These are phyloP conservation scores for Chrysaora quinquecirrha DNA, from an alignment of 30 jellyfish, hydroid and myxozoan genomes.

Conservation along the genomic window DNA sequence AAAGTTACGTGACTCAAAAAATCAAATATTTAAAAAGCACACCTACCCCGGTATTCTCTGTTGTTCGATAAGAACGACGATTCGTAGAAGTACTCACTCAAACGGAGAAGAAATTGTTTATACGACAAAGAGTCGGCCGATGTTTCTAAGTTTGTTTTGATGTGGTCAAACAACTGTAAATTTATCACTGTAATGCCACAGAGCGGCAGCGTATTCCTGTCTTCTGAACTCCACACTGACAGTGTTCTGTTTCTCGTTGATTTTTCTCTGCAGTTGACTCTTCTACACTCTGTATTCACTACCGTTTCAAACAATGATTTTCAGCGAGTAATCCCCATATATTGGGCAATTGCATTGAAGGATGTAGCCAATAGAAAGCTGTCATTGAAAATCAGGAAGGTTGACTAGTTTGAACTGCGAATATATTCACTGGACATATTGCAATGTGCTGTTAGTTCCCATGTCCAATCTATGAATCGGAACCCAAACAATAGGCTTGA, in stretches of 20 bases:
- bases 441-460: not conserved
- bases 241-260: not conserved
- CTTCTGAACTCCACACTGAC: not conserved
- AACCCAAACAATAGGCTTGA: not conserved
- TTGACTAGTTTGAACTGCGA: not conserved
- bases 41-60: too few relatives aligned
- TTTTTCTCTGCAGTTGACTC: not conserved
- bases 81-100: too few relatives aligned
- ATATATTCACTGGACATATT: too few relatives aligned
- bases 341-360: not conserved
- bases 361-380: not conserved
- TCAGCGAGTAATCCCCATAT: not conserved
- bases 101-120: too few relatives aligned
- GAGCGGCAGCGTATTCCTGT: not conserved
- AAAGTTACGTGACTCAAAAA: too few relatives aligned
- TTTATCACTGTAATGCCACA: not conserved
- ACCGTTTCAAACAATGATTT: constrained; percentile 1
- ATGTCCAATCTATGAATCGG: not conserved
- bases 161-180: not conserved
- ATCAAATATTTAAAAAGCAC: too few relatives aligned
- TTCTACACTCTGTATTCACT: not conserved
- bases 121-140: too few relatives aligned
- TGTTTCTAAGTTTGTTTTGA: not conserved
- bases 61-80: too few relatives aligned
- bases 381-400: constrained; percentile 1